These are phyloP conservation scores for Tricholauxania praeusta DNA, from an alignment of 2,888 invertebrate genomes.

Conservation along the genomic window DNA sequence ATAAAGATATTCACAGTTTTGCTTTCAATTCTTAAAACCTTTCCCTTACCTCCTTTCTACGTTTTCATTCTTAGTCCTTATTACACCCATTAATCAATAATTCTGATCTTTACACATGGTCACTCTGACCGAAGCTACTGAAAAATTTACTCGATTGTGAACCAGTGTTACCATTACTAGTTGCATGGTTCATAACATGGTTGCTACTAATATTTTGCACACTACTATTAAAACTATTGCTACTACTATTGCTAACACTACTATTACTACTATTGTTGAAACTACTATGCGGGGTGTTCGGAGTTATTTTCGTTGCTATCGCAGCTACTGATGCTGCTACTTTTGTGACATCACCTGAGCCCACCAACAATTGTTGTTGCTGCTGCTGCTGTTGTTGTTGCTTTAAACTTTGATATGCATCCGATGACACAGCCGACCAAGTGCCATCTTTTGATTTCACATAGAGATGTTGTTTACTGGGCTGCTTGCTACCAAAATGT, in stretches of 20 bases:
- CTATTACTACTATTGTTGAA: constrained; percentile 47
- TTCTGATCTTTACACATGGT: constrained; percentile 62
- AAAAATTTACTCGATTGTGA: constrained; percentile 64
- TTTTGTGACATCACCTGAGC: constrained; percentile 55
- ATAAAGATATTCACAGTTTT: too few species aligned
- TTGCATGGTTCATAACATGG: constrained; percentile 12
- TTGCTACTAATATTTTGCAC: constrained; percentile 44
- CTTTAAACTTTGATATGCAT: constrained; percentile 64
- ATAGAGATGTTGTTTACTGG: constrained; percentile 65
- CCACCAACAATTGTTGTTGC: constrained; percentile 49
- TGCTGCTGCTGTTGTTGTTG: constrained; percentile 58
- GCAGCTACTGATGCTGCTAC: constrained; percentile 51
- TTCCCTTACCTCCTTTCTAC: not conserved
- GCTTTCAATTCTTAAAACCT: too few species aligned
- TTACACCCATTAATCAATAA: not conserved
- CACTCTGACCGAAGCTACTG: constrained; percentile 67
- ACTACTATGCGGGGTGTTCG: constrained; percentile 37
- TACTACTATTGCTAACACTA: constrained; percentile 50
- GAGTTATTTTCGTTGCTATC: constrained; percentile 53
- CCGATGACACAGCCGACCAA: constrained; percentile 66
- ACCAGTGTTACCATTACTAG: constrained; percentile 30
- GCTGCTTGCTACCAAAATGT: constrained; percentile 62
- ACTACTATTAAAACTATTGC: constrained; percentile 51
- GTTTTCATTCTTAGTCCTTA: not conserved
- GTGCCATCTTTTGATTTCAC: constrained; percentile 67